These are phyloP conservation scores for Caenorhabditis sp. DNA, from an alignment of 2,888 invertebrate species.

Conservation along the genomic window DNA sequence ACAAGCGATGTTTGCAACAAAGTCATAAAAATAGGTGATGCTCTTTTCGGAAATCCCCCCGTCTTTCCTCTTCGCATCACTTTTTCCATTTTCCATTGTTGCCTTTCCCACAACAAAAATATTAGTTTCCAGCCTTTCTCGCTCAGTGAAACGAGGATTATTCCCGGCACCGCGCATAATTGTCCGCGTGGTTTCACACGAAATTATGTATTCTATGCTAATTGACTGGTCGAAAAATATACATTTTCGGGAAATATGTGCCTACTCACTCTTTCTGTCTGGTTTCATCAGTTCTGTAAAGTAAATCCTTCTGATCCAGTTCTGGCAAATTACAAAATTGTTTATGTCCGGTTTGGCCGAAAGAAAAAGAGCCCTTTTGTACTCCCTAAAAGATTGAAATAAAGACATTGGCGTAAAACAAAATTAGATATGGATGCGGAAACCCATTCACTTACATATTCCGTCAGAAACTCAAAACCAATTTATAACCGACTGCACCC, in stretches of 20 bases:
- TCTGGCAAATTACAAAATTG: no score
- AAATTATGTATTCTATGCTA: background rate
- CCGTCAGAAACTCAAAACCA: background rate
- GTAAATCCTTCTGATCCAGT: no score
- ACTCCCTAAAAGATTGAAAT: no score
- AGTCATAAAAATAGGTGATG: constrained; percentile 33
- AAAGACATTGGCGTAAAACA: no score
- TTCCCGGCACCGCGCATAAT: constrained; percentile 6
- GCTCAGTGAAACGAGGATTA: no score
- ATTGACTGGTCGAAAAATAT: background rate
- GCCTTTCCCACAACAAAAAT: background rate
- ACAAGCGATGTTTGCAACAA: constrained; percentile 25
- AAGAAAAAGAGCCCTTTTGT: no score
- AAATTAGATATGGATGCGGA: constrained; percentile 2
- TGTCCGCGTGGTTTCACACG: constrained; percentile 18
- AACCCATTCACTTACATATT: constrained; percentile 11
- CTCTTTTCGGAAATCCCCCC: constrained; percentile 1
- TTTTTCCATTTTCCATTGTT: background rate
- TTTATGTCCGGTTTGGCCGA: no score
- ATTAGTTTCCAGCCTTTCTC: background rate
- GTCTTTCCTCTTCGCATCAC: background rate
- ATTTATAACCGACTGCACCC: background rate
- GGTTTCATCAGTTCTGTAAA: no score
- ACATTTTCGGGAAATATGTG: no score
- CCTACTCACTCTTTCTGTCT: no score